Conservation (phyloP, 2,797 vertebrate species). For the Buphagus erythrorhynchus region DNA sequence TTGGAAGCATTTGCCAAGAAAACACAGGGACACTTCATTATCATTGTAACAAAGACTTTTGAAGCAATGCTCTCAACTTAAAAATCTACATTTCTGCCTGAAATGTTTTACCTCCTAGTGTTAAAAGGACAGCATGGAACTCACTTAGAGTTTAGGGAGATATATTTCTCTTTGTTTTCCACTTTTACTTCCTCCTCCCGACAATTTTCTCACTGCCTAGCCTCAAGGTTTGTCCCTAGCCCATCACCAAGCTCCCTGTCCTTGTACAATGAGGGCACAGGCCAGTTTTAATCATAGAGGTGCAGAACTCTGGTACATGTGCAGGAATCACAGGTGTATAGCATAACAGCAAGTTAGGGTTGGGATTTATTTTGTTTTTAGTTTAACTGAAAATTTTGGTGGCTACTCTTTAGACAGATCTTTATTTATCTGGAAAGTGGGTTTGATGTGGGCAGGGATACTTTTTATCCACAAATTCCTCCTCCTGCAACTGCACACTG, state of each 20-base stretch:
- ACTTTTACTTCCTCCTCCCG: background rate
- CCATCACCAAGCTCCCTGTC: background rate
- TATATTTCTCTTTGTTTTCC: background rate
- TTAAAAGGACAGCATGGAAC: background rate
- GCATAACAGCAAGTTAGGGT: background rate
- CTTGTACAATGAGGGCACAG: background rate
- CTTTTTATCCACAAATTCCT: background rate
- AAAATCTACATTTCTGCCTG: background rate
- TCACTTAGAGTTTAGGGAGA: background rate
- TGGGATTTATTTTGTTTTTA: background rate
- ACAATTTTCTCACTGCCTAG: background rate
- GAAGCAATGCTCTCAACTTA: background rate
- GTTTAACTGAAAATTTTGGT: background rate
- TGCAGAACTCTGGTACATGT: background rate
- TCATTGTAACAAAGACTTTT: background rate
- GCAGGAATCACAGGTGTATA: background rate
- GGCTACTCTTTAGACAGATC: background rate
- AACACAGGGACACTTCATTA: background rate
- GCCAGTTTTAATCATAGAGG: background rate
- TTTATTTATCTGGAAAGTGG: background rate
- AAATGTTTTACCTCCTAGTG: background rate
- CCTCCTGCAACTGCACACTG: background rate
- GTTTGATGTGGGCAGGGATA: background rate
- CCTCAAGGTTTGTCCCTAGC: background rate
- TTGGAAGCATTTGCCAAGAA: background rate